Evolutionary conservation across 2,797 vertebrate genomes (phyloP).

Genomic region (Lacerta agilis): DNA sequence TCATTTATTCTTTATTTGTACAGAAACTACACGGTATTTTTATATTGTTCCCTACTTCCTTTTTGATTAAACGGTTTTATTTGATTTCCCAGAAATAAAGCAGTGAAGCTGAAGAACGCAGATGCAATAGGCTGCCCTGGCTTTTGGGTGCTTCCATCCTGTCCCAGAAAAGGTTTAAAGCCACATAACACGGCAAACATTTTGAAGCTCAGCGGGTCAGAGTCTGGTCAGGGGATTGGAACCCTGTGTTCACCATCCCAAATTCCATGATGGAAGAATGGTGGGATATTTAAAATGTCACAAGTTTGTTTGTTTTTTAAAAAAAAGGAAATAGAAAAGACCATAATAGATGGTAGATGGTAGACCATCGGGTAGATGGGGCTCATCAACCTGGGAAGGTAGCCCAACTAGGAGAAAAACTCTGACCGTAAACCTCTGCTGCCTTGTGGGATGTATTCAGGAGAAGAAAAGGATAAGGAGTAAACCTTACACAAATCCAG

Average conservation of each 20-base stretch:
- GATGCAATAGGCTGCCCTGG: conserved; percentile 60
- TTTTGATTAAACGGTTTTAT: conserved; percentile 80
- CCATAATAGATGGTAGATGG: too few species aligned
- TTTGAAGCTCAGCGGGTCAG: conserved; percentile 30
- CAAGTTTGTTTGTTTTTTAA: not conserved
- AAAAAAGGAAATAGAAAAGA: not conserved
- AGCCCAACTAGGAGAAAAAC: too few species aligned
- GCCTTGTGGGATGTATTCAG: too few species aligned
- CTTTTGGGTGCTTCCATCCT: conserved; percentile 53
- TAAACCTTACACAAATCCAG: too few species aligned
- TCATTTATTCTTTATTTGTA: conserved; percentile 76
- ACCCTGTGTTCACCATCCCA: not conserved
- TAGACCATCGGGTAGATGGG: too few species aligned
- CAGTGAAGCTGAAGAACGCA: conserved; percentile 51
- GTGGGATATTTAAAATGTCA: not conserved
- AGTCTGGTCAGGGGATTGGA: not conserved
- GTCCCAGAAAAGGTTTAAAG: conserved; percentile 27
- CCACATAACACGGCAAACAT: conserved; percentile 49
- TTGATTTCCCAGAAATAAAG: conserved; percentile 78
- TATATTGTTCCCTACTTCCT: conserved; percentile 74
- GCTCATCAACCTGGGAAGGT: too few species aligned
- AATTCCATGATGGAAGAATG: not conserved
- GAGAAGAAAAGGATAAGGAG: too few species aligned
- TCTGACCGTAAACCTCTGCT: too few species aligned
- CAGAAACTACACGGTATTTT: conserved; percentile 73